Evolutionary conservation across 2,113 vertebrate species (phyloP).

Genomic region (Ophiodon elongatus): DNA sequence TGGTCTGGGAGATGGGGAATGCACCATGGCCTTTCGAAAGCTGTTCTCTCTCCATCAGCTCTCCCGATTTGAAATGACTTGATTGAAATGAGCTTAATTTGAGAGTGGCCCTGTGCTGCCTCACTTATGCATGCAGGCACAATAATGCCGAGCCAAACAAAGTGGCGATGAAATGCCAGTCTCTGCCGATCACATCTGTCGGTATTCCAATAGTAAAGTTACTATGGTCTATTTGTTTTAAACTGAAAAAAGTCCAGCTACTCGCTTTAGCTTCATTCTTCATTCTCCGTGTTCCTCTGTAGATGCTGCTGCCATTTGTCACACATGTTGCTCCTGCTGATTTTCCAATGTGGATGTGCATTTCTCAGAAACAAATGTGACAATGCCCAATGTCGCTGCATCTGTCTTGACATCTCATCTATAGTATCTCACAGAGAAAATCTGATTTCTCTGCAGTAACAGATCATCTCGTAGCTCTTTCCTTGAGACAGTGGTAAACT

Average conservation of each 20-base stretch:
- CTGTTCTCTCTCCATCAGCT: slow-evolving; percentile 58
- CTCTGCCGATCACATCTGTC: slow-evolving; percentile 38
- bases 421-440: slow-evolving; percentile 64
- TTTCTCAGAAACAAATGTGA: slow-evolving; percentile 13
- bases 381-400: slow-evolving; percentile 50
- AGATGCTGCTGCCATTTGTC: slow-evolving; percentile 57
- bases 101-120: slow-evolving; percentile 43
- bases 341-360: slow-evolving; percentile 42
- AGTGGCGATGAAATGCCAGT: slow-evolving; percentile 43
- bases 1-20: slow-evolving; percentile 42
- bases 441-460: slow-evolving; percentile 73
- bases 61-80: slow-evolving; percentile 66
- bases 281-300: slow-evolving; percentile 44
- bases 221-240: slow-evolving; percentile 23
- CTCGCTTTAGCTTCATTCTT: slow-evolving; percentile 20
- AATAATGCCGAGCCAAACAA: slow-evolving; percentile 47
- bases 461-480: slow-evolving; percentile 72
- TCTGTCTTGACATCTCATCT: slow-evolving; percentile 73
- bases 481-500: slow-evolving; percentile 69
- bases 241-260: slow-evolving; percentile 25
- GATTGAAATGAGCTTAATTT: slow-evolving; percentile 72
- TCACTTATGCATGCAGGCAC: slow-evolving; percentile 50
- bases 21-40: slow-evolving; percentile 50
- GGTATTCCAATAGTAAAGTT: slow-evolving; percentile 25
- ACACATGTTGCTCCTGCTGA: slow-evolving; percentile 59